Conservation (phyloP, 2,797 vertebrate genomes). For the Mus caroli region DNA sequence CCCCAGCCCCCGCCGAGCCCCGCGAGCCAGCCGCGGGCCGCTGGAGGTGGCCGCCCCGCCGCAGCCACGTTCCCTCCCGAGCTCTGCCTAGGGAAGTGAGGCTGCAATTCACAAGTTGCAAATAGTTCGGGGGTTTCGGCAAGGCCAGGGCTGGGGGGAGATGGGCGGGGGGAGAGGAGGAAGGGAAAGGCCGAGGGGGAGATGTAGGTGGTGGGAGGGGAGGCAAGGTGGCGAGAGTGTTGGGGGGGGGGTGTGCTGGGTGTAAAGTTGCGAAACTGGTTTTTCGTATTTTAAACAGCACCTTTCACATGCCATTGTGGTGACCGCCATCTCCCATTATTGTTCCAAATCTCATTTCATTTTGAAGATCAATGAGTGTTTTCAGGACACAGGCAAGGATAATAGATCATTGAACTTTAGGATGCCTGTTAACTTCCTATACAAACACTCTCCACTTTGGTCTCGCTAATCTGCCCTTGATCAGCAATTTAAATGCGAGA, state of each 20-base stretch:
- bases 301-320: conserved; percentile 85
- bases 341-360: conserved; percentile 85
- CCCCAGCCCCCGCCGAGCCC: conserved; percentile 69
- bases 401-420: conserved; percentile 90
- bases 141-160: conserved; percentile 54
- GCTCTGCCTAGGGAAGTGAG: conserved; percentile 74
- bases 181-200: not conserved
- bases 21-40: conserved; percentile 16
- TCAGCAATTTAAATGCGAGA: conserved; percentile 94
- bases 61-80: conserved; percentile 68
- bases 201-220: conserved; percentile 72
- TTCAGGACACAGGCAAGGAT: conserved; percentile 86
- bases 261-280: conserved; percentile 89
- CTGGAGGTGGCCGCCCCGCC: conserved; percentile 34
- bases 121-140: conserved; percentile 81
- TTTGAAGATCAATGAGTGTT: conserved; percentile 86
- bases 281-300: conserved; percentile 86
- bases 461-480: conserved; percentile 95
- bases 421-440: conserved; percentile 91
- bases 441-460: conserved; percentile 93
- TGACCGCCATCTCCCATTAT: conserved; percentile 86
- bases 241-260: not conserved
- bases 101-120: conserved; percentile 85
- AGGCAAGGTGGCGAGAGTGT: conserved; percentile 49
- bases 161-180: conserved; percentile 42